phyloP scores from a whole-genome alignment of 2,113 vertebrate species.

The Mobula birostris region DNA sequence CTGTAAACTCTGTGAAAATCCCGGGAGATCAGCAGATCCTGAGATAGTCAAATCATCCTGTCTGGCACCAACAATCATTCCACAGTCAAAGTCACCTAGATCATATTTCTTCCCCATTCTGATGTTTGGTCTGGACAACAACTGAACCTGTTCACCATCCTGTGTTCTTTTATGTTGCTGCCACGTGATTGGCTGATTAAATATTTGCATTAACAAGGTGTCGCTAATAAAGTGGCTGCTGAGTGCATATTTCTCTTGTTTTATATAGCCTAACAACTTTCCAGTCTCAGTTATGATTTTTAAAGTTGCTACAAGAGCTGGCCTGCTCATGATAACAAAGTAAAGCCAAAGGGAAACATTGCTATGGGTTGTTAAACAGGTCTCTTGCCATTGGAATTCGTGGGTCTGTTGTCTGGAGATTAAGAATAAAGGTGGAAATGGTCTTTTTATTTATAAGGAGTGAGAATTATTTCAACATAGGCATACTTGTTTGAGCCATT shows the following conservation, averaged over 20 bases:
- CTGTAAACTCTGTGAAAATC: too few relatives aligned
- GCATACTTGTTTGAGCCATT: neutral
- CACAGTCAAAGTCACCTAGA: too few relatives aligned
- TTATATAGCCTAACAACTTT: neutral
- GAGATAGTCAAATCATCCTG: too few relatives aligned
- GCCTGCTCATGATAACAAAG: neutral
- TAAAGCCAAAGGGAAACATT: neutral
- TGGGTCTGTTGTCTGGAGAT: neutral
- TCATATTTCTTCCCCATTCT: too few relatives aligned
- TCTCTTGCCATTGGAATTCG: neutral
- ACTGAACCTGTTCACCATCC: too few relatives aligned
- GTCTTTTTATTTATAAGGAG: neutral
- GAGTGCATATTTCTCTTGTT: neutral
- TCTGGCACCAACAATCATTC: too few relatives aligned
- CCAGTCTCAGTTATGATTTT: neutral
- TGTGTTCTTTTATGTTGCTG: too few relatives aligned
- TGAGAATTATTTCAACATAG: neutral
- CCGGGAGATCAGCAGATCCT: too few relatives aligned
- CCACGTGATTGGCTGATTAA: too few relatives aligned
- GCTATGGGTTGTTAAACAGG: neutral
- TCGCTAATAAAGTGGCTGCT: too few relatives aligned
- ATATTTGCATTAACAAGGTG: too few relatives aligned
- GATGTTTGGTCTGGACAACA: too few relatives aligned
- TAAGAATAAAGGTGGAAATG: neutral
- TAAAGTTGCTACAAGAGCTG: neutral